These are phyloP conservation scores for Cerceris ruficornis DNA, from an alignment of 2,888 invertebrate species.

Conservation along the genomic window DNA sequence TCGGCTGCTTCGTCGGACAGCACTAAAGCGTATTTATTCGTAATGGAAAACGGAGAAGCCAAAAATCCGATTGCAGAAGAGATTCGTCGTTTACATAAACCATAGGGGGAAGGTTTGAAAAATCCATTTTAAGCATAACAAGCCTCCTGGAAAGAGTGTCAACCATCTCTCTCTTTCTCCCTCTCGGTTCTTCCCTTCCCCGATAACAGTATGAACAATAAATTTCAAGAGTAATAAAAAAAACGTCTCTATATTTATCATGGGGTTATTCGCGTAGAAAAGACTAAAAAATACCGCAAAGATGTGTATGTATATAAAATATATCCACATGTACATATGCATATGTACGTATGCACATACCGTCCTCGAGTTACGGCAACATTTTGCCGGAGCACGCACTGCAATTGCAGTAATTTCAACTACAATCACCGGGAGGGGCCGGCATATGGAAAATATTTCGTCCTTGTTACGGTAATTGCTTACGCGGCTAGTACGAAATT, in stretches of 20 bases:
- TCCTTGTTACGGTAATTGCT: slow-evolving; percentile 47
- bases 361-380: neutral
- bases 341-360: slow-evolving; percentile 13
- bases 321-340: neutral
- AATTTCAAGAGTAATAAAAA: slow-evolving; percentile 41
- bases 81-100: slow-evolving; percentile 18
- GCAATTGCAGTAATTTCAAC: slow-evolving; percentile 42
- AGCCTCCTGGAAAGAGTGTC: slow-evolving; percentile 5
- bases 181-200: slow-evolving; percentile 12
- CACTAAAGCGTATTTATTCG: slow-evolving; percentile 15
- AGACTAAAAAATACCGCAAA: neutral
- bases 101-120: slow-evolving; percentile 2
- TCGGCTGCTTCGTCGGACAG: neutral
- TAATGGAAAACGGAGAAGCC: neutral
- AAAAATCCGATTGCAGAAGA: slow-evolving; percentile 14
- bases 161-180: slow-evolving; percentile 14
- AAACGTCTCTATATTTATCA: slow-evolving; percentile 42
- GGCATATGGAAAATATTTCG: slow-evolving; percentile 42
- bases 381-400: slow-evolving; percentile 5
- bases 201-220: slow-evolving; percentile 36
- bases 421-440: slow-evolving; percentile 25
- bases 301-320: slow-evolving; percentile 10
- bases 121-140: slow-evolving; percentile 3
- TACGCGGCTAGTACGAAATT: slow-evolving; percentile 11
- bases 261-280: slow-evolving; percentile 25